phyloP scores from a whole-genome alignment of 64 coral and sea anemone species.

The Acropora yongei region DNA sequence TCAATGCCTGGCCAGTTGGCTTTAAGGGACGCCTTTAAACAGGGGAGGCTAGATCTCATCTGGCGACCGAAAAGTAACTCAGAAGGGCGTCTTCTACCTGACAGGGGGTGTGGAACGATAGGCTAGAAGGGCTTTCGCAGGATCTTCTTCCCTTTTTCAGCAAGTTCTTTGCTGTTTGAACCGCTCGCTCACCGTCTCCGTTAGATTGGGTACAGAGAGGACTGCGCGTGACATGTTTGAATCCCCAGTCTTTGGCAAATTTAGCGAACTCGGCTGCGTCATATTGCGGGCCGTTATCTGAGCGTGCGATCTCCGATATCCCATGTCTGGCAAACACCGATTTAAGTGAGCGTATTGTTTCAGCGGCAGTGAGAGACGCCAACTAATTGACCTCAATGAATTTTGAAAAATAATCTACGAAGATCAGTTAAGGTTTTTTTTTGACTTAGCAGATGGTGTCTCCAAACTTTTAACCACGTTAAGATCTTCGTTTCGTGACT shows the following conservation, averaged over 20 bases:
- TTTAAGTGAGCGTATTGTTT: too few species aligned
- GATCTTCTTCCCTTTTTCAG: too few species aligned
- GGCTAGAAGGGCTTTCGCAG: conserved; percentile 31
- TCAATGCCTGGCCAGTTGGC: conserved; percentile 43
- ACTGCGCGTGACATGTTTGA: too few species aligned
- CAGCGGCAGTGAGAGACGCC: too few species aligned
- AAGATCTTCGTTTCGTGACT: conserved; percentile 44
- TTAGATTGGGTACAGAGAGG: too few species aligned
- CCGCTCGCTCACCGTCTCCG: too few species aligned
- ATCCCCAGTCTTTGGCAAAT: too few species aligned
- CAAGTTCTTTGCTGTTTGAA: too few species aligned
- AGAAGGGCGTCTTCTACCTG: conserved; percentile 23
- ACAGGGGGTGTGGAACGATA: conserved; percentile 42
- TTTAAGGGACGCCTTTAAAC: background rate
- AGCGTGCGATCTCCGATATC: too few species aligned
- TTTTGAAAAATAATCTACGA: conserved; percentile 55
- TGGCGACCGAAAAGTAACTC: conserved; percentile 57
- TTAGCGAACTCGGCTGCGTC: too few species aligned
- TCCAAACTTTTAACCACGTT: conserved; percentile 45
- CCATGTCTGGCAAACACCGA: too few species aligned
- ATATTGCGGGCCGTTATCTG: too few species aligned
- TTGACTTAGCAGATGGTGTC: conserved; percentile 33
- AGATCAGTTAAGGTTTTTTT: conserved; percentile 34
- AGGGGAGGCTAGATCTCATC: conserved; percentile 18
- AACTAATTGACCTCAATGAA: background rate